Conservation (phyloP, 2,113 vertebrate species). For the Hydropotes inermis region DNA sequence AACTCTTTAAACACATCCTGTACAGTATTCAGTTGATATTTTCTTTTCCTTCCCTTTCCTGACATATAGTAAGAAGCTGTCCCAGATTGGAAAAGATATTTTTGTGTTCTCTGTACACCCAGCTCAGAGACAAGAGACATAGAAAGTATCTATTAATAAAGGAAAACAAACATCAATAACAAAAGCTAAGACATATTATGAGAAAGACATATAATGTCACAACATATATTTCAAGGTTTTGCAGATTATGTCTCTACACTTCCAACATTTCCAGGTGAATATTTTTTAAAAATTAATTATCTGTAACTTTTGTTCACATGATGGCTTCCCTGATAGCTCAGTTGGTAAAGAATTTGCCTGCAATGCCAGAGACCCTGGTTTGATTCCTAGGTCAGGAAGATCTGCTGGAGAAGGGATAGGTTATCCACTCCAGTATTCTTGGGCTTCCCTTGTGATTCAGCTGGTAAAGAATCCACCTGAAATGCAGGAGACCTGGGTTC, state of each 20-base stretch:
- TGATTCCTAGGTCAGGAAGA: background rate
- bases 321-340: background rate
- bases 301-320: background rate
- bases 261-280: background rate
- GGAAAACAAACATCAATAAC: background rate
- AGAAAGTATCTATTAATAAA: background rate
- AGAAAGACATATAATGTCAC: background rate
- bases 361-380: background rate
- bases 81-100: background rate
- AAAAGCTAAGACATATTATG: background rate
- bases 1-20: fast-evolving
- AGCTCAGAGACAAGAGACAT: background rate
- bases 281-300: background rate
- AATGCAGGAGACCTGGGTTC: background rate
- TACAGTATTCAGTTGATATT: background rate
- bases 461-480: background rate
- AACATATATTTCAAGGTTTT: background rate
- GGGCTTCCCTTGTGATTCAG: background rate
- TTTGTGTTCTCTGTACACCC: background rate
- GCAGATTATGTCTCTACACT: background rate
- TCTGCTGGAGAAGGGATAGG: background rate
- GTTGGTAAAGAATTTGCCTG: background rate
- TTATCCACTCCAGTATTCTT: background rate
- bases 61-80: background rate
- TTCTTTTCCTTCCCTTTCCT: background rate